Evolutionary conservation across 2,888 invertebrate species (phyloP).

Genomic region (Monochamus alternatus): DNA sequence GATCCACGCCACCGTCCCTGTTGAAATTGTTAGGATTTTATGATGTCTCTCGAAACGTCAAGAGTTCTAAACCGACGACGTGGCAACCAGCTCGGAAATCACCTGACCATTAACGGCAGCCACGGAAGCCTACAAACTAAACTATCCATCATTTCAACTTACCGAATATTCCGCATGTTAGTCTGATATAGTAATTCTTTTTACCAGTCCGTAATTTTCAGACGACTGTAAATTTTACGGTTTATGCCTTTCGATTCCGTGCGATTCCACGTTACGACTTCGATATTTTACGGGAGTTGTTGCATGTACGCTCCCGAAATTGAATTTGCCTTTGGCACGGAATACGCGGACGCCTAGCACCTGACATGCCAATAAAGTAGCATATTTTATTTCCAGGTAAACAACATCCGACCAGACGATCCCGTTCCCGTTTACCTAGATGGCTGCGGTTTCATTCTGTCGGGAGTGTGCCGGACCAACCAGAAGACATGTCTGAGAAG

Average conservation of each 20-base stretch:
- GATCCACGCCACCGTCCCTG: too few species aligned
- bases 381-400: slow-evolving; percentile 47
- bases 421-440: slow-evolving; percentile 60
- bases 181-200: not conserved
- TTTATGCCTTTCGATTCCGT: not conserved
- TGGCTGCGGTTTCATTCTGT: slow-evolving; percentile 59
- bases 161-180: too few species aligned
- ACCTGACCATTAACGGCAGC: too few species aligned
- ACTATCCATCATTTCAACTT: too few species aligned
- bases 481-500: slow-evolving; percentile 62
- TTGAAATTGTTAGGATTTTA: too few species aligned
- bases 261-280: not conserved
- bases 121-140: too few species aligned
- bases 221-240: not conserved
- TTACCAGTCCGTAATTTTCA: not conserved
- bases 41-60: too few species aligned
- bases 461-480: slow-evolving; percentile 51
- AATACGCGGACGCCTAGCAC: not conserved
- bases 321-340: slow-evolving; percentile 10
- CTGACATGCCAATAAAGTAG: slow-evolving; percentile 11
- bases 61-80: too few species aligned
- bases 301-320: slow-evolving; percentile 8
- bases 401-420: slow-evolving; percentile 50
- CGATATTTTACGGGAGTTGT: not conserved
- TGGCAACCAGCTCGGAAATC: too few species aligned